A percentile compares a stretch with the other conserved stretches of the same genome.
Conservation (phyloP, 2,113 vertebrate genomes). For the Dipodomys stephensi region DNA sequence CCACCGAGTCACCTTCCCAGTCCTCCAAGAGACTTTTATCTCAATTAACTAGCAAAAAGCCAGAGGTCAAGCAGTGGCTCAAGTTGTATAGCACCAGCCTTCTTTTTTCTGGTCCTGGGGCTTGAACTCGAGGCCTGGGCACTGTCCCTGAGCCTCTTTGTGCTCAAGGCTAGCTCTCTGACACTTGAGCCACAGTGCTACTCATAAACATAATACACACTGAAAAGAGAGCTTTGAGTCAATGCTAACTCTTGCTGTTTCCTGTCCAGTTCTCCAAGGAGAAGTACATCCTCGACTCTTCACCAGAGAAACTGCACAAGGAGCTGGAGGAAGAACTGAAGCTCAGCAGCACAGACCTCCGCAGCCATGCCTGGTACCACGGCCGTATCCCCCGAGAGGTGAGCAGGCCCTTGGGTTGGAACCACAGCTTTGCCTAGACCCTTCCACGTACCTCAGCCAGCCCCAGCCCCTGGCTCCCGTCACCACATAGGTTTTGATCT, state of each 20-base stretch:
- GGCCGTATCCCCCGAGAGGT: constrained; percentile 98
- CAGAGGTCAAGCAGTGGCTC: too few relatives aligned
- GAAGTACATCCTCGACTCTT: constrained; percentile 98
- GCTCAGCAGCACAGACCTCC: constrained; percentile 94
- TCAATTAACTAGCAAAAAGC: too few relatives aligned
- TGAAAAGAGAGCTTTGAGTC: accelerated
- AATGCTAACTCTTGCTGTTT: constrained; percentile 31
- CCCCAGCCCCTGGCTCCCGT: not conserved
- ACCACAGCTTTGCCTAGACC: not conserved
- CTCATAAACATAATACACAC: too few relatives aligned
- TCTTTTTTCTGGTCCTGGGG: too few relatives aligned
- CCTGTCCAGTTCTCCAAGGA: constrained; percentile 96
- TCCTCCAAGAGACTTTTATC: too few relatives aligned
- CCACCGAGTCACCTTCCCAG: too few relatives aligned
- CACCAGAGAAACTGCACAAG: constrained; percentile 96
- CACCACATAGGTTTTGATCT: not conserved
- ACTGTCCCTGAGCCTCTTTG: too few relatives aligned
- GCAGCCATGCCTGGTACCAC: constrained; percentile 99
- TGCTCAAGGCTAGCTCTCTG: too few relatives aligned
- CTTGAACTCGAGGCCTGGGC: too few relatives aligned
- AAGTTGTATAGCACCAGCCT: too few relatives aligned
- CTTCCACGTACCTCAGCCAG: not conserved
- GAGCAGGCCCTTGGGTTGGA: constrained; percentile 29
- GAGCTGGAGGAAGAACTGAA: constrained; percentile 98
- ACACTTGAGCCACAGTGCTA: too few relatives aligned